Evolutionary conservation across 2,888 invertebrate genomes (phyloP), one percentile per base, ranked within the genome.

Genomic region (Willowsia nigromaculata): DNA sequence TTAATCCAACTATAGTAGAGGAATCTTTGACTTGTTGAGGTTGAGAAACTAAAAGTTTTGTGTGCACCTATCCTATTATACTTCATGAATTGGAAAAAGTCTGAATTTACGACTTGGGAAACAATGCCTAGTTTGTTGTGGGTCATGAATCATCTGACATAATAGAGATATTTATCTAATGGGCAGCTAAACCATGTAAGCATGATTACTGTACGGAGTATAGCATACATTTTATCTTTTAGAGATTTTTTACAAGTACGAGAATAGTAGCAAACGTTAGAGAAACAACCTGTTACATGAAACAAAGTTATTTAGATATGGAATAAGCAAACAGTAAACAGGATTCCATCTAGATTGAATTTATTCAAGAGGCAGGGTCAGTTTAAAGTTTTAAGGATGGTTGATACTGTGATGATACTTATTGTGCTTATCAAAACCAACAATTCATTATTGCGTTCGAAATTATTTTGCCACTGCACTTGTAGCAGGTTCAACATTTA

Each of bases 131-230:
- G 87, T 87, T 87, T 87, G 87, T 87, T 87, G 87, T 87, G 87
- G 86, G 87, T 87, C 71, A 87, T 90, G 90, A 90, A 90, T 90
- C 88, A 90, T 90, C 86, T 50, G 43, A 80, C 90, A 90, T 90
- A 86, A 87, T 87, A 82, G 74, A 87, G 87, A 87, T 87, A 87
- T 82, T 87, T 87, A 87, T 87, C 87, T 81, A 87, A 87, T 87
- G 59, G 86, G 74, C 81, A 53, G 82, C 56, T 68, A 82, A 86
- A 22, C 78, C 50, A 68, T 15, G n/a, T 37, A 43, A 71, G 53
- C 71, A 53, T 86, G 68, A 62, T 37, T 80, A 80, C 37, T n/a
- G n/a, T n/a, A n/a, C n/a, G n/a, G n/a, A n/a, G n/a, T n/a, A 71
- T 43, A 71, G 33, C 33, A 59, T 59, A 25, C 27, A 56, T 33